Base-by-base conservation (phyloP, 2,888 invertebrate genomes). In the Odontothrips loti region DNA sequence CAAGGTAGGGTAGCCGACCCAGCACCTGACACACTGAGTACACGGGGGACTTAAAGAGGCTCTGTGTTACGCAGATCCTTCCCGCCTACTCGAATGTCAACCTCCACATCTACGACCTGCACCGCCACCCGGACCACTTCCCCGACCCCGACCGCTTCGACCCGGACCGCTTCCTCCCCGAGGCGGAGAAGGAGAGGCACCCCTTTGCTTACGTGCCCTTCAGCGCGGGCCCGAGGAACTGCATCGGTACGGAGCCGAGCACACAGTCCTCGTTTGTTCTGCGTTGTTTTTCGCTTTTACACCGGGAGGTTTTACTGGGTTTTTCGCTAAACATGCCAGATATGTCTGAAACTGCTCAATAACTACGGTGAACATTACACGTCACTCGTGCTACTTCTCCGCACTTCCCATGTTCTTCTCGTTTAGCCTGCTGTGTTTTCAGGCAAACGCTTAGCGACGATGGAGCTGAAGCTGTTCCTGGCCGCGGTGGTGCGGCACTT, bases 161-260 rank as follows among this genome's bases (percentile, higher is more conserved):
- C 68, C 68, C 68, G 6, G 68, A 75, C 68, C 68, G 68, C 68
- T 75, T 75, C 68, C 68, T 75, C 23, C 79, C 47, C 9, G 47
- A 47, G 1, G 89, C 90, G 84, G 86, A 87, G 15, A 82, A 85
- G 1, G 86, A 86, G 43, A 87, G 92, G 48, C 92, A 93, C 87
- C 91, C 91, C 0, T 93, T 90, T 83, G 89, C 91, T 0, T 93
- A 90, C 85, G 89, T 93, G 82, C 92, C 93, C 0, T 93, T 93
- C 83, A 92, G 92, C 85, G 92, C 92, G 0, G 93, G 93, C 2
- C 90, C 91, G 0, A 89, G 93, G 47, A 93, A 93, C 86, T 93
- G 93, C 84, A 92, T 93, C 83, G 93, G 92, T 91, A 87, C 23
- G 23, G 11, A 1, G 9, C 8, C 68, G 23, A 23, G 9, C 27